Evolutionary conservation across 2,888 invertebrate genomes (phyloP).

Genomic region (Acanthosepion lycidas): DNA sequence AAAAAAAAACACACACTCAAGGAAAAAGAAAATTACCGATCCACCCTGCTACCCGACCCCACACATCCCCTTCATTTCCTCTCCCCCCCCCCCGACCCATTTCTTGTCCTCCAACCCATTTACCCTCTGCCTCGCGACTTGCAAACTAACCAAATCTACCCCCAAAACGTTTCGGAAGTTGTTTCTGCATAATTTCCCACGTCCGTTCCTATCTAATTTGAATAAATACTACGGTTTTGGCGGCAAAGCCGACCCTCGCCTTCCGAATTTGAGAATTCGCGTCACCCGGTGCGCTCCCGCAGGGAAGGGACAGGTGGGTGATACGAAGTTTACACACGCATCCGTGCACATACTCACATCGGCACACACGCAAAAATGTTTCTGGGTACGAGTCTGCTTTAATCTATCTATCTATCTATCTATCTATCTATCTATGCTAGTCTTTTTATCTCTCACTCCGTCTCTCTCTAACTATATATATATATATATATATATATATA

Average conservation of each 20-base stretch:
- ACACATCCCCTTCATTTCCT: neutral
- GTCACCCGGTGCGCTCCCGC: neutral
- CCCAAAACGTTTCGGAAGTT: neutral
- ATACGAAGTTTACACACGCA: neutral
- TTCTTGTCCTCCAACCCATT: neutral
- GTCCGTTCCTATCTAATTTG: neutral
- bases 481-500: no score
- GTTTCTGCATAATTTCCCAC: neutral
- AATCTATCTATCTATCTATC: no score
- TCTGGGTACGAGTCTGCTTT: neutral
- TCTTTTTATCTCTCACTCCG: no score
- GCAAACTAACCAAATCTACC: neutral
- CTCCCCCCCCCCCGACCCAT: no score
- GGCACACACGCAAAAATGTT: neutral
- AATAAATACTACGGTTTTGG: constrained; percentile 33
- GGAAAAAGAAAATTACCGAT: neutral
- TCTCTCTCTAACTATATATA: no score
- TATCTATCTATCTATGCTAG: neutral
- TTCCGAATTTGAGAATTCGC: neutral
- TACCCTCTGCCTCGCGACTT: neutral
- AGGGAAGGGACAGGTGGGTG: neutral
- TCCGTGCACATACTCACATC: neutral
- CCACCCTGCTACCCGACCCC: neutral
- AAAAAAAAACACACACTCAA: no score
- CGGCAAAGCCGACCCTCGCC: neutral